phyloP scores from a whole-genome alignment of 2,888 invertebrate genomes.

The Rhopalosiphum nymphaeae region DNA sequence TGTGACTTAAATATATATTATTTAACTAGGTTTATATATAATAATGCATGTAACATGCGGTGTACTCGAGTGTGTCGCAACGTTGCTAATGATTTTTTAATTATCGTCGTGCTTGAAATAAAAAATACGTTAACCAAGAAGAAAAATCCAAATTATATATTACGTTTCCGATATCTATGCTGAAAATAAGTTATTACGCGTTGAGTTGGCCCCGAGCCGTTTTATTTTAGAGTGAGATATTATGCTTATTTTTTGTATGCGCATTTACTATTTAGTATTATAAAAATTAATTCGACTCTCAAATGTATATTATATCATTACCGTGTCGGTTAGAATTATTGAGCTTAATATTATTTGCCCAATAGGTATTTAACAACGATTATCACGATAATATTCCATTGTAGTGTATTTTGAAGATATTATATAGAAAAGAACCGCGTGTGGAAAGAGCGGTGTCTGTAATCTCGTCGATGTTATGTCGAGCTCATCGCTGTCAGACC shows the following conservation, averaged over 20 bases:
- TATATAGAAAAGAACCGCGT: not conserved
- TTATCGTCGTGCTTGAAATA: not conserved
- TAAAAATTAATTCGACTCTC: not conserved
- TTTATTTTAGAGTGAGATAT: not conserved
- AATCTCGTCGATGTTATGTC: not conserved
- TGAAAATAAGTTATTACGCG: not conserved
- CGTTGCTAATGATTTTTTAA: not conserved
- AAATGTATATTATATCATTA: not conserved
- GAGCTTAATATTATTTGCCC: not conserved
- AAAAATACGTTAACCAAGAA: not conserved
- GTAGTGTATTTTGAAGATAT: not conserved
- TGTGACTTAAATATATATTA: constrained; percentile 47
- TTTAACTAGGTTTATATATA: not conserved
- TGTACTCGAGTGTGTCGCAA: constrained; percentile 4
- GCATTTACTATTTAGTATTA: not conserved
- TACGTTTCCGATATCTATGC: not conserved
- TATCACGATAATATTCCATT: not conserved
- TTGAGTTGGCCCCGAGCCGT: constrained; percentile 1
- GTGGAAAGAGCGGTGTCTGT: not conserved
- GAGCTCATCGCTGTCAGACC: not conserved
- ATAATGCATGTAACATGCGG: constrained; percentile 22
- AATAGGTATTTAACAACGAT: not conserved
- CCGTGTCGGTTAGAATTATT: not conserved
- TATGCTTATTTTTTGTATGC: not conserved
- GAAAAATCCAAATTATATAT: not conserved